Evolutionary conservation across 2,888 invertebrate species (phyloP).

Genomic region (Erpobdella octoculata): DNA sequence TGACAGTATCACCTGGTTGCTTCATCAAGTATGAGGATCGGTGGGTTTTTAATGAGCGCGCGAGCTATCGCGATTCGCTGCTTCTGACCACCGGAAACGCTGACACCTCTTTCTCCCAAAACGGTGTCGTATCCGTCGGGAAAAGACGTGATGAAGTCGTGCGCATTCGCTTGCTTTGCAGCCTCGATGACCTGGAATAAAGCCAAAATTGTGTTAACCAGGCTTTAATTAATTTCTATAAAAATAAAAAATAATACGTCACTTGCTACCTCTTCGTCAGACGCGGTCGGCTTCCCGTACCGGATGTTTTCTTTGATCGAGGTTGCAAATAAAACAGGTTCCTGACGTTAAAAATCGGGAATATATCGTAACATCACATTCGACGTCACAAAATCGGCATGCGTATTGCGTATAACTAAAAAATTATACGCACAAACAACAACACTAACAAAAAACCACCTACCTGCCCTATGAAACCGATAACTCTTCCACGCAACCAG

Average conservation of each 20-base stretch:
- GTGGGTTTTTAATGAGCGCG: conserved; percentile 81
- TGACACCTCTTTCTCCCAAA: conserved; percentile 77
- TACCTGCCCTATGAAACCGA: conserved; percentile 78
- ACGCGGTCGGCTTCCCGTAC: conserved; percentile 64
- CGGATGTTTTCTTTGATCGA: conserved; percentile 85
- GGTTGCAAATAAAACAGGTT: conserved; percentile 85
- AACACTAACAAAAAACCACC: too few relatives aligned
- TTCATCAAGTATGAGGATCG: conserved; percentile 69
- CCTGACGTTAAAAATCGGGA: conserved; percentile 56
- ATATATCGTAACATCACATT: too few relatives aligned
- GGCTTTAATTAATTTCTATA: neutral
- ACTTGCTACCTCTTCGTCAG: conserved; percentile 55
- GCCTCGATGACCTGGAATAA: conserved; percentile 64
- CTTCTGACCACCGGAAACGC: conserved; percentile 89
- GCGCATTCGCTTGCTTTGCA: conserved; percentile 78
- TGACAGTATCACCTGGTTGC: conserved; percentile 68
- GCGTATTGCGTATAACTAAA: too few relatives aligned
- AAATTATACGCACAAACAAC: too few relatives aligned
- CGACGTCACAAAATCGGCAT: too few relatives aligned
- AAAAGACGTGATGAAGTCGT: conserved; percentile 75
- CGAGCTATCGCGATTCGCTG: conserved; percentile 89
- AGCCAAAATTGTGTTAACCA: too few relatives aligned
- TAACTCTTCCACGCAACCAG: conserved; percentile 74
- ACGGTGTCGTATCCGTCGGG: conserved; percentile 74
- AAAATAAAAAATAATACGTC: neutral